phyloP scores from a whole-genome alignment of 1,140 invertebrate species.

The Probaryconus sp. region DNA sequence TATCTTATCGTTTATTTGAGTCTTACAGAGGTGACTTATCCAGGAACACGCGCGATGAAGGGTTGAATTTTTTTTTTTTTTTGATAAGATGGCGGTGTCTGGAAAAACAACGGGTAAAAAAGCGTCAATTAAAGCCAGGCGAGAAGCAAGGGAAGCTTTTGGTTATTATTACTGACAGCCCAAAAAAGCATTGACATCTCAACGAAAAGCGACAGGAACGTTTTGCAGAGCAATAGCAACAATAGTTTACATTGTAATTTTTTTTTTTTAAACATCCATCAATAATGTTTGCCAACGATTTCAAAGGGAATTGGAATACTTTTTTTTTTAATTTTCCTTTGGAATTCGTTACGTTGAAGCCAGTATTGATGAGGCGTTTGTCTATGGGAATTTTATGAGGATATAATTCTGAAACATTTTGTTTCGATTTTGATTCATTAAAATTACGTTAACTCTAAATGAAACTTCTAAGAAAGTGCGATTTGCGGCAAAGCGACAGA shows the following conservation, averaged over 20 bases:
- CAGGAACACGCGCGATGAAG: constrained; percentile 42
- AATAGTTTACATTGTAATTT: constrained; percentile 57
- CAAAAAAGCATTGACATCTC: constrained; percentile 36
- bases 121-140: constrained; percentile 55
- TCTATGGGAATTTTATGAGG: too few species aligned
- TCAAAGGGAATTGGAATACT: constrained; percentile 3
- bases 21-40: constrained; percentile 12
- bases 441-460: constrained; percentile 50
- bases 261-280: too few species aligned
- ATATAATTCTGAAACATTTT: too few species aligned
- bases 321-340: neutral
- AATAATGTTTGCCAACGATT: too few species aligned
- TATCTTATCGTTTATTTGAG: too few species aligned
- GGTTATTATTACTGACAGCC: constrained; percentile 36
- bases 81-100: constrained; percentile 10
- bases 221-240: constrained; percentile 57
- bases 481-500: constrained; percentile 76
- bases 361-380: too few species aligned
- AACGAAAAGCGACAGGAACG: constrained; percentile 45
- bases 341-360: too few species aligned
- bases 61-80: constrained; percentile 4
- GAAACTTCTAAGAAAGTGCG: constrained; percentile 60
- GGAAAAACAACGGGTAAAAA: constrained; percentile 31
- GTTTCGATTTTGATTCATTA: constrained; percentile 41
- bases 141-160: constrained; percentile 35